Percentiles rank a stretch among this genome's conserved stretches.
Conservation (phyloP, 2,113 vertebrate genomes). For the Podiceps cristatus region DNA sequence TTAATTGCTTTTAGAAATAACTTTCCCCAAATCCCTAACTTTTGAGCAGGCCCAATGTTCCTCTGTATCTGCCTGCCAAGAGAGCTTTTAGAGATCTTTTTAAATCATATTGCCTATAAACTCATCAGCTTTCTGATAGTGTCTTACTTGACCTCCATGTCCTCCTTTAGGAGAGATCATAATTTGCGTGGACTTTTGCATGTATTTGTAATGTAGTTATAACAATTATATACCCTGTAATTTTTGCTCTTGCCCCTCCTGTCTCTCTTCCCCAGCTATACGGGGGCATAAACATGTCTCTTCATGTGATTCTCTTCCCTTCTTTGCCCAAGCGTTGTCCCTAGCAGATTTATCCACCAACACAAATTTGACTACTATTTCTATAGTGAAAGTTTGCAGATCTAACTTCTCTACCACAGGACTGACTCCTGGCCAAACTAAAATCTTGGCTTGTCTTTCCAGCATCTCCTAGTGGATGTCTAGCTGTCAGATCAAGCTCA, state of each 20-base stretch:
- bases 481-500: conserved; percentile 9
- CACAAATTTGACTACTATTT: conserved; percentile 3
- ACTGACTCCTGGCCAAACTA: neutral
- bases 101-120: neutral
- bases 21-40: neutral
- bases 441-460: conserved; percentile 4
- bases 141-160: neutral
- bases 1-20: neutral
- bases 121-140: neutral
- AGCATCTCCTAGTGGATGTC: neutral
- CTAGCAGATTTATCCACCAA: neutral
- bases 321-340: neutral
- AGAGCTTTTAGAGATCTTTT: neutral
- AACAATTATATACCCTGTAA: neutral
- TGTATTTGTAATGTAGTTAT: neutral
- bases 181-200: neutral
- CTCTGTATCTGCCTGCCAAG: neutral
- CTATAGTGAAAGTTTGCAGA: conserved; percentile 6
- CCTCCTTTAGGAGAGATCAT: neutral
- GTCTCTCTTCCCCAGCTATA: neutral
- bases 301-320: neutral
- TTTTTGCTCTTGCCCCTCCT: neutral
- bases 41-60: neutral
- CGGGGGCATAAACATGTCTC: neutral
- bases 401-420: neutral